Percentiles rank a stretch among this genome's conserved stretches.
These are phyloP conservation scores for Sanderia malayensis DNA, from an alignment of 30 jellyfish, hydroid and myxozoan genomes.

Conservation along the genomic window DNA sequence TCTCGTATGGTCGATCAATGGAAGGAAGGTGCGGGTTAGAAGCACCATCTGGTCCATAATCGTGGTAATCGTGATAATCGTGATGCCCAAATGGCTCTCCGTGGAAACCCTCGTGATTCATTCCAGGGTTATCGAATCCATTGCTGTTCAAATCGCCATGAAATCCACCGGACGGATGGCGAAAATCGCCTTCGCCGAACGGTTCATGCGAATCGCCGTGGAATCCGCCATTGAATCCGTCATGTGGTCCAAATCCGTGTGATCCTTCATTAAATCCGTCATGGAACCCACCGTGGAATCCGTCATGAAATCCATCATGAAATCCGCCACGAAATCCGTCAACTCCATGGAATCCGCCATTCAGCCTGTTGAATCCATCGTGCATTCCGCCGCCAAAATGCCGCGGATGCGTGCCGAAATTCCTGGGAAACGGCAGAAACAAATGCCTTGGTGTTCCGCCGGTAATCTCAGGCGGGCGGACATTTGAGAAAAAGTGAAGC, in stretches of 20 bases:
- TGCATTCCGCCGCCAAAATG: no score
- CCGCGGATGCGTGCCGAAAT: constrained; percentile 6
- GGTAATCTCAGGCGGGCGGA: constrained; percentile 59
- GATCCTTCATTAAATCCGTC: constrained; percentile 4
- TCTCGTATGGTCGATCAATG: not conserved
- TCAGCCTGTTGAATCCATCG: not conserved
- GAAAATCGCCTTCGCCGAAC: not conserved
- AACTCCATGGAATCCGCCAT: constrained; percentile 10
- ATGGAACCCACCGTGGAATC: constrained; percentile 19
- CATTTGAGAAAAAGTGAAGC: constrained; percentile 63
- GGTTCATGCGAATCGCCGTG: not conserved
- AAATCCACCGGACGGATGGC: not conserved
- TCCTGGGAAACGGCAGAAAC: constrained; percentile 66
- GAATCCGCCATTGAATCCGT: constrained; percentile 12
- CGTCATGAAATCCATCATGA: constrained; percentile 19
- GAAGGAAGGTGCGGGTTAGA: not conserved
- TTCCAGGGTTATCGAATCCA: not conserved
- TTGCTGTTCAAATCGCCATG: not conserved
- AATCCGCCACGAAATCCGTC: constrained; percentile 46
- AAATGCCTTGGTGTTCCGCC: constrained; percentile 76
- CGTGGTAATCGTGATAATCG: not conserved
- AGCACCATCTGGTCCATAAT: constrained; percentile 15
- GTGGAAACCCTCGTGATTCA: not conserved
- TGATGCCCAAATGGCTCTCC: not conserved
- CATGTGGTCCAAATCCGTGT: not conserved